Conservation (phyloP, 2,888 invertebrate genomes). For the Hedya salicella region DNA sequence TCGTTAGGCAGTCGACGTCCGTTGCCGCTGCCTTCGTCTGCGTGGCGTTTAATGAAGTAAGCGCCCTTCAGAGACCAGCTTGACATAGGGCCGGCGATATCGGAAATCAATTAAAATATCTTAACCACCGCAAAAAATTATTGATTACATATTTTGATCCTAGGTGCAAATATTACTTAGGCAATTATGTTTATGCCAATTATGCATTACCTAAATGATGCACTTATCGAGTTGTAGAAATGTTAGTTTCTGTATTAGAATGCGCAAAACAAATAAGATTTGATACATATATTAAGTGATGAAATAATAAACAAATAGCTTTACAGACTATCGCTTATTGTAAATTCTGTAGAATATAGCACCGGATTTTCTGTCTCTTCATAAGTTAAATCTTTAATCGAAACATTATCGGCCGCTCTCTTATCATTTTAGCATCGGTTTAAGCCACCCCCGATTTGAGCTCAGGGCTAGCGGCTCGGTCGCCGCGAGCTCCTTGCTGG, state of each 20-base stretch:
- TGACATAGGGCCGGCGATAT: constrained; percentile 42
- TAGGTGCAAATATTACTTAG: background rate
- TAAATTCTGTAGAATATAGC: no score
- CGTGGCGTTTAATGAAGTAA: constrained; percentile 64
- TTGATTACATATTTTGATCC: background rate
- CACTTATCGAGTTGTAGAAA: no score
- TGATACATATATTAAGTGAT: no score
- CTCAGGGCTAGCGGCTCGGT: constrained; percentile 49
- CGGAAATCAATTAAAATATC: constrained; percentile 36
- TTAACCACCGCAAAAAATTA: background rate
- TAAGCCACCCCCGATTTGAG: constrained; percentile 30
- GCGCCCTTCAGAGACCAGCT: constrained; percentile 52
- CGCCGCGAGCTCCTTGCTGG: constrained; percentile 64
- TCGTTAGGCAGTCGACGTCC: constrained; percentile 67
- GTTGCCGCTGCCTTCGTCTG: constrained; percentile 61
- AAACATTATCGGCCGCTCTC: background rate
- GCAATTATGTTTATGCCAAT: no score
- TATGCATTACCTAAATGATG: no score
- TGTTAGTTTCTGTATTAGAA: no score
- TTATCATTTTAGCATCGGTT: background rate
- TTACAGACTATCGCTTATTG: no score
- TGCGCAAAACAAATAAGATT: no score
- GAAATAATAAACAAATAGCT: no score
- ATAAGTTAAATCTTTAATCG: no score
- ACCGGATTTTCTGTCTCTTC: no score